Conservation (phyloP, 2,113 vertebrate genomes). For the Hippopotamus amphibius region DNA sequence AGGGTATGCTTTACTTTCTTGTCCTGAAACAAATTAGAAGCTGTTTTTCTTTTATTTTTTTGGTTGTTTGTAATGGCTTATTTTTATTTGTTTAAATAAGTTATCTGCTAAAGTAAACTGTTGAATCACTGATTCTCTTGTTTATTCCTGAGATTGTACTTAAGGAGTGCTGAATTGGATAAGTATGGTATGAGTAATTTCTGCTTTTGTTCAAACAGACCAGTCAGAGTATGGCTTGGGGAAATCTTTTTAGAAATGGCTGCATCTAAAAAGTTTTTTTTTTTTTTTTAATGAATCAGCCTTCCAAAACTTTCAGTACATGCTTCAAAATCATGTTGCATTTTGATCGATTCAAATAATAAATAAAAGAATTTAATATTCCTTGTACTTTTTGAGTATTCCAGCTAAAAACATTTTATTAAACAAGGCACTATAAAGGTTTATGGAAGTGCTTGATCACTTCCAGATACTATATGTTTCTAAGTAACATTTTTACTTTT, state of each 20-base stretch:
- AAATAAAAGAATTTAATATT: conserved; percentile 34
- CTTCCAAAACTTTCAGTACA: background rate
- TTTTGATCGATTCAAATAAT: conserved; percentile 25
- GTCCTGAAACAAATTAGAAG: conserved; percentile 28
- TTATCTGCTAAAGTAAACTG: conserved; percentile 14
- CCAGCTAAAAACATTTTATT: background rate
- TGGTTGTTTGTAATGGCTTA: conserved; percentile 27
- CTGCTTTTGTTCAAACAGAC: background rate
- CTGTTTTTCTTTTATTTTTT: conserved; percentile 31
- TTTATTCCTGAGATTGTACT: conserved; percentile 31
- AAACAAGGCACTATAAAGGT: background rate
- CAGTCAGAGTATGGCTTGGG: background rate
- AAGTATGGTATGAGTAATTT: conserved; percentile 11
- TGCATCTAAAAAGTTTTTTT: background rate
- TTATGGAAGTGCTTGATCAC: conserved; percentile 45
- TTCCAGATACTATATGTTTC: background rate
- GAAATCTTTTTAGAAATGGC: background rate
- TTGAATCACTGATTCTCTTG: conserved; percentile 29
- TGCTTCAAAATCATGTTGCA: conserved; percentile 23
- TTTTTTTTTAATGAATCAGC: background rate
- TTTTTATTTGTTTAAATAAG: conserved; percentile 61
- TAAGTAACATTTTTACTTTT: background rate
- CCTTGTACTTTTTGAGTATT: background rate
- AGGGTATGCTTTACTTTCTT: conserved; percentile 36
- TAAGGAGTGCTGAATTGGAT: background rate